Evolutionary conservation across 2,797 vertebrate species (phyloP).

Genomic region (Pantherophis vulpinus): DNA sequence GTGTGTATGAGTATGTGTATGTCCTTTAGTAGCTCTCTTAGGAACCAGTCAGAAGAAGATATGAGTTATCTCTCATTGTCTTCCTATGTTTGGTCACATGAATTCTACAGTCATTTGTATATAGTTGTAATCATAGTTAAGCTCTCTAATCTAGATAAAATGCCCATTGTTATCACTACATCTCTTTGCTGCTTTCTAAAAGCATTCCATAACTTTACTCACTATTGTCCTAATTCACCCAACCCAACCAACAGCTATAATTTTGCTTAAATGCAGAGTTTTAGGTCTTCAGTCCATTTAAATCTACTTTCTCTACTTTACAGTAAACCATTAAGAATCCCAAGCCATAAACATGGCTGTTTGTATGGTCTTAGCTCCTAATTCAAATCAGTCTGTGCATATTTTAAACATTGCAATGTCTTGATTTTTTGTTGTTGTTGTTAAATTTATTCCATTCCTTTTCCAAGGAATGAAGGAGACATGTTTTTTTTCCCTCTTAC

Average conservation of each 20-base stretch:
- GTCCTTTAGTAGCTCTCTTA: conserved; percentile 60
- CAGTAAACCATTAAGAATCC: background rate
- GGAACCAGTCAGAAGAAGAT: conserved; percentile 38
- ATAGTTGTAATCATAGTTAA: background rate
- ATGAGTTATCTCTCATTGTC: conserved; percentile 49
- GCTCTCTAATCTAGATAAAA: background rate
- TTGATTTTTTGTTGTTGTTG: too few species aligned
- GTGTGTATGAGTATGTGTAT: background rate
- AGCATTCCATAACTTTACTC: background rate
- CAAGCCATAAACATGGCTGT: background rate
- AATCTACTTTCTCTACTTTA: background rate
- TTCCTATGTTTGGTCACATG: background rate
- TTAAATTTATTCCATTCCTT: background rate
- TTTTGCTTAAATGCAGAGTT: background rate
- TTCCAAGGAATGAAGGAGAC: background rate
- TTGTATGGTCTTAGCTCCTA: background rate
- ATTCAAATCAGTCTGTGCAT: background rate
- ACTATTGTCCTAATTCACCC: background rate
- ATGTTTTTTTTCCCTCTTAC: too few species aligned
- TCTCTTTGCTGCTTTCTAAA: background rate
- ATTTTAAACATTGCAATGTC: background rate
- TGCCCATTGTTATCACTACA: background rate
- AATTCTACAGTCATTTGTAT: background rate
- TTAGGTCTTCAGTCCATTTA: background rate
- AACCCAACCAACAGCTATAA: background rate